Evolutionary conservation across 2,113 vertebrate species (phyloP).

Genomic region (Oncorhynchus clarkii): DNA sequence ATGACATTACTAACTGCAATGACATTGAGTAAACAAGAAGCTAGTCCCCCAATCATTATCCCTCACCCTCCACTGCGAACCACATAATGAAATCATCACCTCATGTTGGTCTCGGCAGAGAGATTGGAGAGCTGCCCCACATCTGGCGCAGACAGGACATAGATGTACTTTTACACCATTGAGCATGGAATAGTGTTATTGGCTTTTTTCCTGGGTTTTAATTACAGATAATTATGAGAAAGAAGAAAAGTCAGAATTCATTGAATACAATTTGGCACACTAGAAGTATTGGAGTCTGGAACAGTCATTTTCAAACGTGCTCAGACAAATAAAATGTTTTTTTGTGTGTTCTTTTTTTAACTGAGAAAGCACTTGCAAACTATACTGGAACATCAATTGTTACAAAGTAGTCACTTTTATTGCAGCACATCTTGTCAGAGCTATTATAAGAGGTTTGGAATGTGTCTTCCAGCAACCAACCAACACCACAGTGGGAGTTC

Average conservation of each 20-base stretch:
- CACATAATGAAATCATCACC: conserved; percentile 14
- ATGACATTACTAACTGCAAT: not conserved
- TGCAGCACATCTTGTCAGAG: too few species aligned
- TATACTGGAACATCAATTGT: too few species aligned
- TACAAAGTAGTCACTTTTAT: too few species aligned
- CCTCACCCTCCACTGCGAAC: not conserved
- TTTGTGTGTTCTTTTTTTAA: too few species aligned
- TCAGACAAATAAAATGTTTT: not conserved
- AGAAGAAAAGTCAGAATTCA: conserved; percentile 28
- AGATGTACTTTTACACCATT: conserved; percentile 6
- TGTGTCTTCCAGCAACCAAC: not conserved
- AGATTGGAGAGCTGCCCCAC: not conserved
- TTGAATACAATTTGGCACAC: conserved; percentile 49
- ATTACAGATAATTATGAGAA: conserved; percentile 38
- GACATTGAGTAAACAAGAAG: conserved; percentile 15
- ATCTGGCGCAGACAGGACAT: not conserved
- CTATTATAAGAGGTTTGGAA: not conserved
- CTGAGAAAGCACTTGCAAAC: not conserved
- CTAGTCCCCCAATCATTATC: not conserved
- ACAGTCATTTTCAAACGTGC: conserved; percentile 37
- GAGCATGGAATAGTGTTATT: conserved; percentile 26
- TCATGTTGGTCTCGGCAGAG: not conserved
- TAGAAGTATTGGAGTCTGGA: conserved; percentile 30
- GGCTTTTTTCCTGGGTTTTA: conserved; percentile 33
- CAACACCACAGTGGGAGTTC: not conserved